phyloP scores from a whole-genome alignment of 2,888 invertebrate genomes.

The Dryobota labecula region DNA sequence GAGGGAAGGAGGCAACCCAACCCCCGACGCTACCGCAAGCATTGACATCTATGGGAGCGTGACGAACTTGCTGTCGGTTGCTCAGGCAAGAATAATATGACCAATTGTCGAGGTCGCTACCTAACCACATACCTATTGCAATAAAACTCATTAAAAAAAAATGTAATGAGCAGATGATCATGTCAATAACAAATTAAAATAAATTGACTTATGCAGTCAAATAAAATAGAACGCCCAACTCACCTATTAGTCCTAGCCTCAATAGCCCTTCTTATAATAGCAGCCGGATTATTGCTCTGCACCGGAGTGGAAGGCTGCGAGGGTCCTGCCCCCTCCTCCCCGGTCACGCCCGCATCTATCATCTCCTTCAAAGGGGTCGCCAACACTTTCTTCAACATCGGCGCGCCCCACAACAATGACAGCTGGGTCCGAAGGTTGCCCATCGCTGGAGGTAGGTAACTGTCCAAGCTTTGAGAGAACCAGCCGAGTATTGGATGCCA shows the following conservation, averaged over 20 bases:
- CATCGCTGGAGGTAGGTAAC: constrained; percentile 93
- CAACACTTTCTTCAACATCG: constrained; percentile 83
- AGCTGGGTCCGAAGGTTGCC: constrained; percentile 93
- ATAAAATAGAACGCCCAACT: constrained; percentile 17
- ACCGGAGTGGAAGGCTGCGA: constrained; percentile 89
- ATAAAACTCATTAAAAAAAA: too few species aligned
- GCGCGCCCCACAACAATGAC: constrained; percentile 92
- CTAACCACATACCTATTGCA: too few species aligned
- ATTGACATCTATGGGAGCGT: too few species aligned
- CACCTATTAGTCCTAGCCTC: constrained; percentile 90
- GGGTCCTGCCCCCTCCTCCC: constrained; percentile 88
- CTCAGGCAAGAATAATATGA: too few species aligned
- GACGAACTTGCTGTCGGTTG: too few species aligned
- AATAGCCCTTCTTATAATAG: constrained; percentile 86
- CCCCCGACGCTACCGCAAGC: too few species aligned
- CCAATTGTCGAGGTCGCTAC: too few species aligned
- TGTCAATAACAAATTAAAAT: too few species aligned
- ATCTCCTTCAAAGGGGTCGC: constrained; percentile 88
- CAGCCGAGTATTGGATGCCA: constrained; percentile 99
- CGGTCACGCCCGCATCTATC: constrained; percentile 85
- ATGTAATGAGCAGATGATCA: too few species aligned
- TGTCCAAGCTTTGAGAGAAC: constrained; percentile 95
- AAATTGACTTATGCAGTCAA: too few species aligned
- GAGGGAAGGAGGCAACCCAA: too few species aligned
- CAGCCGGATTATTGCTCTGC: constrained; percentile 84